Percentiles rank a stretch among this genome's conserved stretches.
These are phyloP conservation scores for Gavia stellata DNA, from an alignment of 2,113 vertebrate species.

Conservation along the genomic window DNA sequence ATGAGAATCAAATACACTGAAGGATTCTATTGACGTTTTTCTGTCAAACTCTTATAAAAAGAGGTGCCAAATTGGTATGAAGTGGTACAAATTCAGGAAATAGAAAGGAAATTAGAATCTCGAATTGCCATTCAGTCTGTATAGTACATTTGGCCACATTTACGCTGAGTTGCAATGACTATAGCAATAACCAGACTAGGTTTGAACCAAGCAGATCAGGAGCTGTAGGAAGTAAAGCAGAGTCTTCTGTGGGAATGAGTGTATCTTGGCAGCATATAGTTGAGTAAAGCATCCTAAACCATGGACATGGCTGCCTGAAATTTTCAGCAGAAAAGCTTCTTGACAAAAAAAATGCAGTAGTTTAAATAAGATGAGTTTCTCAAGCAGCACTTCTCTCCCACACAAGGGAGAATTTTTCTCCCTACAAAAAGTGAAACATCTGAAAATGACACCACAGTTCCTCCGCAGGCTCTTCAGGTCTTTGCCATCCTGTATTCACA, in stretches of 20 bases:
- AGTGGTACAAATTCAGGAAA: neutral
- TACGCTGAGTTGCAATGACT: neutral
- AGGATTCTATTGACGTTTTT: neutral
- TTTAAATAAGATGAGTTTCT: neutral
- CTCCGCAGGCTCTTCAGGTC: neutral
- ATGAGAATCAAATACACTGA: neutral
- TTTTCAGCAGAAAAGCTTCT: neutral
- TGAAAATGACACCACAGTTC: neutral
- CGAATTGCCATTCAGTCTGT: neutral
- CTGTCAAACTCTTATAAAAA: neutral
- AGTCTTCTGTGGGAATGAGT: neutral
- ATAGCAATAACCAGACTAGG: neutral
- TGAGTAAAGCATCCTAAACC: neutral
- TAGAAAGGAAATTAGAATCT: neutral
- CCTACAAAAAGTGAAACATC: neutral
- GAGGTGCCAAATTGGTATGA: neutral
- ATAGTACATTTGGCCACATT: neutral
- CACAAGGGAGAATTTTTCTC: neutral
- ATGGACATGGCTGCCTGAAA: neutral
- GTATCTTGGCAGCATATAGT: neutral
- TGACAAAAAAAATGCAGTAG: neutral
- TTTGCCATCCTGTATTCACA: neutral
- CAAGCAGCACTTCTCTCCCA: neutral
- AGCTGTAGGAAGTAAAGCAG: neutral
- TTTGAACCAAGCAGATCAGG: neutral